Base-by-base conservation (phyloP, 2,113 vertebrate species). In the Thalassarche chlororhynchos region DNA sequence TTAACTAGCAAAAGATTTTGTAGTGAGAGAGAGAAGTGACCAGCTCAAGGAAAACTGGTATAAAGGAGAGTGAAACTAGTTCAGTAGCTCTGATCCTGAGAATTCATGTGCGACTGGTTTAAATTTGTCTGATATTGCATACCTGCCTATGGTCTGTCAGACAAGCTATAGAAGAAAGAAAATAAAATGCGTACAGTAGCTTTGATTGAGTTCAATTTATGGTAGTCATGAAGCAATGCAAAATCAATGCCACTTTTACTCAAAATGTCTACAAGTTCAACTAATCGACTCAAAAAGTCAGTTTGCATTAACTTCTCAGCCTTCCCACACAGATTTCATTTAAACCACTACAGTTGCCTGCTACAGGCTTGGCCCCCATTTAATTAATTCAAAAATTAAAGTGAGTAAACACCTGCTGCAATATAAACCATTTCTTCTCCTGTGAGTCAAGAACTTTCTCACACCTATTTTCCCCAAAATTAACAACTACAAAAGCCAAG, bases 371-470 rank as follows among this genome's bases (percentile, higher is more conserved):
- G 60, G 86, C 17, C 55, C 57, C 12, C 51, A 25, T 91, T 91
- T 96, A 91, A 89, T 90, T 94, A 93, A 90, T 83, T 34, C 31
- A 76, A 87, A 95, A 95, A 94, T 74, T 84, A 23, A 82, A 91
- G 72, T 52, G 52, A 94, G 47, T 89, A 82, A 96, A 88, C 65
- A 78, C 29, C 44, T 76, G 34, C 76, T 86, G 49, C 62, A 68
- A 64, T 51, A 71, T 52, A 92, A 95, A 29, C 40, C 15, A 89
- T 78, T 84, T 87, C 46, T 68, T n/a, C 87, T 83, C 32, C 75
- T 81, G 60, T 84, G 94, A 95, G 64, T 95, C 69, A 94, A 91
- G 74, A 89, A 89, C 65, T 91, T 87, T 89, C 91, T 96, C 97
- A 94, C 84, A 95, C 38, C 16, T 94, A 36, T 93, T 87, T 79